Base-by-base conservation (phyloP, 2,888 invertebrate genomes). In the Ptychoptera contaminata region DNA sequence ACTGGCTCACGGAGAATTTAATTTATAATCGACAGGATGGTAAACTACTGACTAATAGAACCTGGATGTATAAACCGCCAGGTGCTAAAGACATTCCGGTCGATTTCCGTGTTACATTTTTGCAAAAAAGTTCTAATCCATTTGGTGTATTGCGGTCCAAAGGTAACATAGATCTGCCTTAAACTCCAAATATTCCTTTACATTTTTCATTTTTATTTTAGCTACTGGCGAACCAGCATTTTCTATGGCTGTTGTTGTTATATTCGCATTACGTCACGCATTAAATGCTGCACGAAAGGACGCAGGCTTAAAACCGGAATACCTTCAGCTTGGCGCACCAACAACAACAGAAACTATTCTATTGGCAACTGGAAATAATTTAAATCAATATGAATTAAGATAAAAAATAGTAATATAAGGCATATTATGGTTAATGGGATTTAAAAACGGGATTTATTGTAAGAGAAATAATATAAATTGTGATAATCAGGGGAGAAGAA, bases 31-130 rank as follows among this genome's bases (percentile, higher is more conserved):
- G 49, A 77, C 51, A 57, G 8, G 67, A 72, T 9, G 85, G 83
- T 0, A 63, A 68, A 42, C 62, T 82, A 8, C 62, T 79, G 2
- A 82, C 82, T 1, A 70, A 77, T 54, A 67, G 78, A 16, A 82
- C 84, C 1, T 86, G 85, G 84, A 75, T 68, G 11, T 82, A 82
- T 59, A 78, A 79, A 57, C 72, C 76, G 3, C 80, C 80, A 0
- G 79, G 79, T 1, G 72, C 72, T 1, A 76, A 74, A 52, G 82
- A 83, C 55, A 78, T 82, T 49, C 82, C 82, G 0, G 65, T 69
- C 0, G 78, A 82, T 61, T 76, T 82, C 51, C 66, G 79, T 35
- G 61, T 82, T 8, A 42, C 34, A 35, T 42, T 42, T 8, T 67
- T 69, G n/a, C 68, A 73, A 48, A 77, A 79, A 54, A 65, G 73